These are phyloP conservation scores for Nicator chloris DNA, from an alignment of 2,113 vertebrate species.

Conservation along the genomic window DNA sequence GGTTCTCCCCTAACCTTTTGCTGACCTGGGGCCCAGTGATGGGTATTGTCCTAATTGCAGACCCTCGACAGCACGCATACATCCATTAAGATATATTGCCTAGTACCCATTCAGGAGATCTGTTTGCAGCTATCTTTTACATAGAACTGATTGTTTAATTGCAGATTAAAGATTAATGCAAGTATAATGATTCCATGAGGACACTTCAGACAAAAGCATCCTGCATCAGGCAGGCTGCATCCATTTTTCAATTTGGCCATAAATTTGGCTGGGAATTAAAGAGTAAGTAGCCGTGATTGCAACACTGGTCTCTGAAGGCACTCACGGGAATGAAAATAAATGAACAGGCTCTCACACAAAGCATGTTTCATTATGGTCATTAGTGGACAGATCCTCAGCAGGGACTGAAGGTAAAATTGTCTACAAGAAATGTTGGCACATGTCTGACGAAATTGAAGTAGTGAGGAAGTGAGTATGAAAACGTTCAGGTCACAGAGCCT, in stretches of 20 bases:
- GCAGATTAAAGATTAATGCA: slow-evolving; percentile 89
- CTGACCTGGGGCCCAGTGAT: slow-evolving; percentile 63
- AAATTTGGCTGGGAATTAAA: slow-evolving; percentile 90
- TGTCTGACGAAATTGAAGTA: slow-evolving; percentile 48
- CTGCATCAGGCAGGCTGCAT: slow-evolving; percentile 77
- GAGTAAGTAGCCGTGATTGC: slow-evolving; percentile 86
- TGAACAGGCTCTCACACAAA: slow-evolving; percentile 85
- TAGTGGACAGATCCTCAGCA: slow-evolving; percentile 78
- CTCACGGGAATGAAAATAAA: slow-evolving; percentile 90
- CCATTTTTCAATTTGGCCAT: slow-evolving; percentile 86
- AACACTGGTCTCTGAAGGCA: slow-evolving; percentile 80
- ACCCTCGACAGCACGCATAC: not conserved
- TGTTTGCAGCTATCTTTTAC: slow-evolving; percentile 82
- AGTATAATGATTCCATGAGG: slow-evolving; percentile 79
- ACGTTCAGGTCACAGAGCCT: not conserved
- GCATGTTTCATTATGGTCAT: slow-evolving; percentile 92
- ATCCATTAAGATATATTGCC: slow-evolving; percentile 76
- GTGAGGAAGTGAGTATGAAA: slow-evolving; percentile 9
- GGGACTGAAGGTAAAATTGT: slow-evolving; percentile 76
- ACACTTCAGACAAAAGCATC: slow-evolving; percentile 80
- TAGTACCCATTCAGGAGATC: slow-evolving; percentile 69
- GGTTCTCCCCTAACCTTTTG: slow-evolving; percentile 64
- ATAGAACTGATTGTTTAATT: slow-evolving; percentile 84
- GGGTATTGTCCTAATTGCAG: slow-evolving; percentile 71
- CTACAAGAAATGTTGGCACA: slow-evolving; percentile 71